phyloP scores from a whole-genome alignment of 2,113 vertebrate genomes.

The Fregetta grallaria region DNA sequence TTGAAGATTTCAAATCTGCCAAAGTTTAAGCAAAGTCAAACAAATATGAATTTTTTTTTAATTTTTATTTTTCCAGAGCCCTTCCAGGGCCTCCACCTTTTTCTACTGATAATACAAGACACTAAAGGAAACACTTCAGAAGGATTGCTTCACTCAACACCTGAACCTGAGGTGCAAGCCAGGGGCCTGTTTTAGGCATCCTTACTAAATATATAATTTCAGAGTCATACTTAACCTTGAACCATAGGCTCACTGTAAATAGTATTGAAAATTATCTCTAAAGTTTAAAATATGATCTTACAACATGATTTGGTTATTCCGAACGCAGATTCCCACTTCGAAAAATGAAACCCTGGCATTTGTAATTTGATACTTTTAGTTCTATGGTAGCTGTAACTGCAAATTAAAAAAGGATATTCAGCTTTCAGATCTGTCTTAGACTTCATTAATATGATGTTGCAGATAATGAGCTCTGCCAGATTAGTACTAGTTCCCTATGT shows the following conservation, averaged over 20 bases:
- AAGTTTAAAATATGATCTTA: background rate
- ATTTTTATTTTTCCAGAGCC: background rate
- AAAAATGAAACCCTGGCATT: background rate
- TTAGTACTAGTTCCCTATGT: background rate
- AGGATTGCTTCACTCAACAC: background rate
- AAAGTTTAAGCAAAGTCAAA: background rate
- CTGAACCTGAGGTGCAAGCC: background rate
- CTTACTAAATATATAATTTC: background rate
- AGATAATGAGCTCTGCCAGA: constrained; percentile 41
- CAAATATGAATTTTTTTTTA: background rate
- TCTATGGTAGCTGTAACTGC: background rate
- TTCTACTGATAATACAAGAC: background rate
- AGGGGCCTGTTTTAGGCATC: background rate
- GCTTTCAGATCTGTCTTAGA: background rate
- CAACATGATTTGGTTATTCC: background rate
- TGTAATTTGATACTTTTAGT: background rate
- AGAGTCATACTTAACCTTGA: background rate
- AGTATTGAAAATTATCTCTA: background rate
- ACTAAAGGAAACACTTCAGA: background rate
- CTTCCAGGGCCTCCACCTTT: background rate
- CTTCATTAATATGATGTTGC: background rate
- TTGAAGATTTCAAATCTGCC: background rate
- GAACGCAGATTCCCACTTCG: background rate
- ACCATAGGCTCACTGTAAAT: background rate
- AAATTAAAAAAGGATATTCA: constrained; percentile 4